phyloP scores from a whole-genome alignment of 2,113 vertebrate species.

The Ailurus styani region DNA sequence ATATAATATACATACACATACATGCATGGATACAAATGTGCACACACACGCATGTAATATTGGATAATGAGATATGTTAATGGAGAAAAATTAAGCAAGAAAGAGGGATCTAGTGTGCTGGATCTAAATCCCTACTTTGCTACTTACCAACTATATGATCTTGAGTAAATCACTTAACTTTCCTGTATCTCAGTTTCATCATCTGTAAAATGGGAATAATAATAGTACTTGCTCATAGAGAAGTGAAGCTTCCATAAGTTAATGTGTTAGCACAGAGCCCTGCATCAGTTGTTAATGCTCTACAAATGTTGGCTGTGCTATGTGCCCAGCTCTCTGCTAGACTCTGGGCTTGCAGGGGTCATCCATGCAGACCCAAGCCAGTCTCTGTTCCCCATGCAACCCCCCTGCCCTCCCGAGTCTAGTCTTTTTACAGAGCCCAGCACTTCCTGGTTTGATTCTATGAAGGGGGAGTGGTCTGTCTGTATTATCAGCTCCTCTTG shows the following conservation, averaged over 20 bases:
- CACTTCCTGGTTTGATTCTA: background rate
- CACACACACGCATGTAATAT: background rate
- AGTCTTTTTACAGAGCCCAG: background rate
- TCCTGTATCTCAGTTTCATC: background rate
- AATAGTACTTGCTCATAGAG: no score
- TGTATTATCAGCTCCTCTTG: background rate
- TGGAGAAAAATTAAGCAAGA: background rate
- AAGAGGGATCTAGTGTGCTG: background rate
- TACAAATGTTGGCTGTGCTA: background rate
- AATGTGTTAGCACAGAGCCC: background rate
- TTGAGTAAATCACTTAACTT: background rate
- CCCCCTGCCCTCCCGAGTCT: fast-evolving
- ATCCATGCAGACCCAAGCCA: background rate
- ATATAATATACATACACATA: background rate
- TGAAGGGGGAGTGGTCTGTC: background rate
- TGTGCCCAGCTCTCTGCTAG: background rate
- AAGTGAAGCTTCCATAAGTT: background rate
- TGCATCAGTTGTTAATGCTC: background rate
- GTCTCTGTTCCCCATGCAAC: background rate
- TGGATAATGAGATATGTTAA: background rate
- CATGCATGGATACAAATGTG: background rate
- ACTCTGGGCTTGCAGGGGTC: background rate
- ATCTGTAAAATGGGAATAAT: background rate
- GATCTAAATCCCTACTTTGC: background rate
- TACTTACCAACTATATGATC: background rate